phyloP scores from a whole-genome alignment of 2,797 vertebrate genomes.

The Acanthis flammea region DNA sequence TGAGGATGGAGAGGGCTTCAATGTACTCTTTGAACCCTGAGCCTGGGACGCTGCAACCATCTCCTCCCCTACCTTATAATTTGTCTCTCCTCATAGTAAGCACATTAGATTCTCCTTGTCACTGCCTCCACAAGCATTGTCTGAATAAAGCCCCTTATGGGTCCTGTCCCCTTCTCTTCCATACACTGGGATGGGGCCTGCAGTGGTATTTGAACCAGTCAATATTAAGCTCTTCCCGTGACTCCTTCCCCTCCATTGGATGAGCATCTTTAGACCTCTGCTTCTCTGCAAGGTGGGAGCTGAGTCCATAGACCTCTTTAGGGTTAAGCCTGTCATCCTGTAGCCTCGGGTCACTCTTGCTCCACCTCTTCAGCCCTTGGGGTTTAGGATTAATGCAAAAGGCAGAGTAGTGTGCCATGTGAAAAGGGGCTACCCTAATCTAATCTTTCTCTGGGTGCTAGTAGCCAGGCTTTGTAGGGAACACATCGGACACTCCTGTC shows the following conservation, averaged over 20 bases:
- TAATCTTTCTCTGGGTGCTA: not conserved
- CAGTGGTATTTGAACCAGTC: slow-evolving; percentile 13
- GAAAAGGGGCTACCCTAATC: not conserved
- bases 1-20: slow-evolving; percentile 71
- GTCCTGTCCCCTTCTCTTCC: slow-evolving; percentile 5
- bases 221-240: slow-evolving; percentile 3
- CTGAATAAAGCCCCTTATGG: slow-evolving; percentile 24
- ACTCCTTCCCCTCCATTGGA: slow-evolving; percentile 6
- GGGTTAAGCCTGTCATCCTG: not conserved
- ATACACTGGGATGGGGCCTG: not conserved
- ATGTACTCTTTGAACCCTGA: slow-evolving; percentile 79
- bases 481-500: not conserved
- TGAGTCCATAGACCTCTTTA: not conserved
- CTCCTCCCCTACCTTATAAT: slow-evolving; percentile 55
- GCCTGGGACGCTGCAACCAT: slow-evolving; percentile 52
- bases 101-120: slow-evolving; percentile 68
- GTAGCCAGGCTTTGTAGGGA: not conserved
- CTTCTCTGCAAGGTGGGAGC: slow-evolving; percentile 51
- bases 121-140: slow-evolving; percentile 30
- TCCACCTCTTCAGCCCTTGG: not conserved
- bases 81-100: slow-evolving; percentile 69
- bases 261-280: slow-evolving; percentile 17
- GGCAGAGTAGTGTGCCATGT: not conserved
- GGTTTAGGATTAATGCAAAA: not conserved
- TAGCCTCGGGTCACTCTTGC: not conserved